A percentile compares a stretch with the other conserved stretches of the same genome.
Conservation (phyloP, 30 jellyfish, hydroid and myxozoan species). For the Aurelia coerulea region DNA sequence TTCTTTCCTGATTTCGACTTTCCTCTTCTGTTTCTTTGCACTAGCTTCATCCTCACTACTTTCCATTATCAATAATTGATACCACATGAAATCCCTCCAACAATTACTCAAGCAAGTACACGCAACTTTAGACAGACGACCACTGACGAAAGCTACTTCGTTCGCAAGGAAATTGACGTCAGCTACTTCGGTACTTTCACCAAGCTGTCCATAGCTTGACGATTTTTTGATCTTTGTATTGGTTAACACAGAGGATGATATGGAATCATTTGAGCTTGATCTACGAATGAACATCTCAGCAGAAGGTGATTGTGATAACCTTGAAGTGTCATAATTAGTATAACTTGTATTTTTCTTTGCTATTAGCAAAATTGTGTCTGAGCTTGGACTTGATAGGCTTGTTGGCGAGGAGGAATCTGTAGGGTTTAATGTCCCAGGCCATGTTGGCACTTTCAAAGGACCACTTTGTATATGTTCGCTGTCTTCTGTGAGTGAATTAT, state of each 20-base stretch:
- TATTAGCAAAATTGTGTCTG: constrained; percentile 59
- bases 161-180: constrained; percentile 55
- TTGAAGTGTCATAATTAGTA: neutral
- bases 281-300: constrained; percentile 42
- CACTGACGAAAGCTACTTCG: constrained; percentile 68
- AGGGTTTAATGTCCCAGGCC: constrained; percentile 70
- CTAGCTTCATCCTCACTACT: constrained; percentile 62
- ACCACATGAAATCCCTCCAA: constrained; percentile 97
- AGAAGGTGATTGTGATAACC: constrained; percentile 28
- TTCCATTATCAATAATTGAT: constrained; percentile 67
- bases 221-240: constrained; percentile 4
- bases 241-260: constrained; percentile 16
- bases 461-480: constrained; percentile 6
- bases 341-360: constrained; percentile 1
- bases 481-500: constrained; percentile 42
- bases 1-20: constrained; percentile 55
- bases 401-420: constrained; percentile 30
- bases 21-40: constrained; percentile 53
- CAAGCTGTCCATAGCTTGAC: constrained; percentile 66
- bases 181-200: constrained; percentile 40
- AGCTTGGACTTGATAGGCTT: constrained; percentile 54
- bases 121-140: constrained; percentile 55
- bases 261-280: constrained; percentile 58
- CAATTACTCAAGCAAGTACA: constrained; percentile 88
- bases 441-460: constrained; percentile 73